phyloP scores from a whole-genome alignment of 92 coral and sea anemone species.

The Paramuricea clavata region DNA sequence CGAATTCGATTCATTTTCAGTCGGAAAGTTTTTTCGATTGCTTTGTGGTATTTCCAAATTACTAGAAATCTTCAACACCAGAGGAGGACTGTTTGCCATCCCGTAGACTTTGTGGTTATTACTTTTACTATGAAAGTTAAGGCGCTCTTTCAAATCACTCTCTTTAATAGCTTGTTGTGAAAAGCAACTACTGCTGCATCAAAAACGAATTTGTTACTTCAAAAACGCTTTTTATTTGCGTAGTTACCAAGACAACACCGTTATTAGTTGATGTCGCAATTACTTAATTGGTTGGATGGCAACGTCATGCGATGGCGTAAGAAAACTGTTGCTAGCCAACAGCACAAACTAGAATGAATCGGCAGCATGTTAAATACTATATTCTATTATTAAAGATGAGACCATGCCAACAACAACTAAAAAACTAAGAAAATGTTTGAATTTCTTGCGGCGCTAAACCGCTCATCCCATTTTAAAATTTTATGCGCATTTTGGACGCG shows the following conservation, averaged over 20 bases:
- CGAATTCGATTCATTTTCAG: not conserved
- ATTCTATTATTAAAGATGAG: not conserved
- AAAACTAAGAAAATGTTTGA: not conserved
- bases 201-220: not conserved
- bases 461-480: not conserved
- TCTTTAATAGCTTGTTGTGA: too few relatives aligned
- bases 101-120: too few relatives aligned
- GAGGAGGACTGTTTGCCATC: not conserved
- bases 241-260: slow-evolving; percentile 11
- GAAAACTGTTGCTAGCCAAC: not conserved
- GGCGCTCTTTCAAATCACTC: too few relatives aligned
- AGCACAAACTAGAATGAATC: not conserved
- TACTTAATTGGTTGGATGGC: not conserved
- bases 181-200: not conserved
- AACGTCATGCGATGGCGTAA: not conserved
- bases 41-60: not conserved
- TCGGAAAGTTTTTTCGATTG: not conserved
- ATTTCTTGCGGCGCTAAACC: not conserved
- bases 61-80: slow-evolving; percentile 1
- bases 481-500: slow-evolving; percentile 3
- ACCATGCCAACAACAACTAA: not conserved
- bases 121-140: too few relatives aligned
- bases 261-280: slow-evolving; percentile 19
- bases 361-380: not conserved
- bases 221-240: not conserved